phyloP scores from a whole-genome alignment of 1,140 invertebrate species.

The Drosophila sproati region DNA sequence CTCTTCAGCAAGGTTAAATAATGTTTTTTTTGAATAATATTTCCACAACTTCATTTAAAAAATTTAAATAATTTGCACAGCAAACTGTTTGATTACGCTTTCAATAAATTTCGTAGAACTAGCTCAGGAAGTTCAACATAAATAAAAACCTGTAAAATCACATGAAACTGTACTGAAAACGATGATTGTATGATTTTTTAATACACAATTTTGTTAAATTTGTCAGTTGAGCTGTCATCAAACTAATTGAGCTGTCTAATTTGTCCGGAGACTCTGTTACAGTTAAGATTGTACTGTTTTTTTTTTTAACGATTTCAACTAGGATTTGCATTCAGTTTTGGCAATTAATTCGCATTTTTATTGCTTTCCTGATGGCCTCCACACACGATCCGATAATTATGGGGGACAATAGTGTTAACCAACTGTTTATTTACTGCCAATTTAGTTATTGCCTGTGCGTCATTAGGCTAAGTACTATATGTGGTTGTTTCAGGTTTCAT shows the following conservation, averaged over 20 bases:
- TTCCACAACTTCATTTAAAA: conserved; percentile 14
- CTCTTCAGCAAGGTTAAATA: conserved; percentile 57
- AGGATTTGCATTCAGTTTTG: conserved; percentile 54
- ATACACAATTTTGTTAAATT: conserved; percentile 1
- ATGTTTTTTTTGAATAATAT: conserved; percentile 31
- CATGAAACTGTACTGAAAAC: conserved; percentile 20
- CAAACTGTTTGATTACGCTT: conserved; percentile 3
- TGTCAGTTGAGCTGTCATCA: conserved; percentile 2
- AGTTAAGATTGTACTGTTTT: conserved; percentile 13
- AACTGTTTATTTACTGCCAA: conserved; percentile 31
- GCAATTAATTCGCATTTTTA: conserved; percentile 29
- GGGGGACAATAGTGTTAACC: conserved; percentile 16
- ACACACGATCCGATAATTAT: conserved; percentile 31
- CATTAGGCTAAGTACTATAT: conserved; percentile 7
- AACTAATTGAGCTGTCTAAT: conserved; percentile 42
- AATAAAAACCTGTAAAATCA: conserved; percentile 17
- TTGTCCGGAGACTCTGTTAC: conserved; percentile 16
- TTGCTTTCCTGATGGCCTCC: conserved; percentile 51
- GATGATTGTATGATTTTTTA: conserved; percentile 19
- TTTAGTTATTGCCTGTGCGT: conserved; percentile 18
- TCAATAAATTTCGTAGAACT: conserved; percentile 14
- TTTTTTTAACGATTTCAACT: conserved; percentile 5
- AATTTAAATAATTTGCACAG: conserved; percentile 27
- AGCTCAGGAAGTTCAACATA: conserved; percentile 44
- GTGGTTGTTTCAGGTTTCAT: neutral